phyloP scores from a whole-genome alignment of 30 jellyfish, hydroid and myxozoan genomes.

The Aurelia aurita complex sp. Pacific region DNA sequence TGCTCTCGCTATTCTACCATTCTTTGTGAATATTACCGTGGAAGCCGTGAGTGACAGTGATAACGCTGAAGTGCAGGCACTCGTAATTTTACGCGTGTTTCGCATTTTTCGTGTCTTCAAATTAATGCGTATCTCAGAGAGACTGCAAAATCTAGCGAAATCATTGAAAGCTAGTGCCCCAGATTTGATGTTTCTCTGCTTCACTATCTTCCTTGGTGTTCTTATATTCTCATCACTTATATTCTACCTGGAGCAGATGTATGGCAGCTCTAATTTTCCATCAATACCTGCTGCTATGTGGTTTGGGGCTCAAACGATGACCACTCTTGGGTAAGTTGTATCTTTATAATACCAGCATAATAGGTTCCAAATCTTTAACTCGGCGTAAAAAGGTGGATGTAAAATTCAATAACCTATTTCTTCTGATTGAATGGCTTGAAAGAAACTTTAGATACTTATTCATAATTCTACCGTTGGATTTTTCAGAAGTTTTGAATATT shows the following conservation, averaged over 20 bases:
- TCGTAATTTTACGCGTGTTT: slow-evolving; percentile 69
- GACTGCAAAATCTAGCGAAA: slow-evolving; percentile 61
- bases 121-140: slow-evolving; percentile 78
- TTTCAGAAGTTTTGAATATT: no score
- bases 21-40: slow-evolving; percentile 61
- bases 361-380: no score
- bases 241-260: slow-evolving; percentile 61
- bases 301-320: slow-evolving; percentile 87
- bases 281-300: slow-evolving; percentile 88
- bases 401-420: no score
- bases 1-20: slow-evolving; percentile 74
- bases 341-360: no score
- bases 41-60: slow-evolving; percentile 44
- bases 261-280: slow-evolving; percentile 34
- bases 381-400: no score
- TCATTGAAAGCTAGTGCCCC: slow-evolving; percentile 86
- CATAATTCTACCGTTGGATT: no score
- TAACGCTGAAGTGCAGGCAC: slow-evolving; percentile 67
- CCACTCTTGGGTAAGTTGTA: slow-evolving; percentile 78
- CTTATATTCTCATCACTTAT: slow-evolving; percentile 69
- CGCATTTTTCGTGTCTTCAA: slow-evolving; percentile 83
- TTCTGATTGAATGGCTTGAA: no score
- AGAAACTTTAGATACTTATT: no score
- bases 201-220: slow-evolving; percentile 69
- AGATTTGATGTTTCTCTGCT: slow-evolving; percentile 66